Percentiles rank a stretch among this genome's conserved stretches.
These are phyloP conservation scores for Lymantria dispar DNA, from an alignment of 2,888 invertebrate genomes.

Conservation along the genomic window DNA sequence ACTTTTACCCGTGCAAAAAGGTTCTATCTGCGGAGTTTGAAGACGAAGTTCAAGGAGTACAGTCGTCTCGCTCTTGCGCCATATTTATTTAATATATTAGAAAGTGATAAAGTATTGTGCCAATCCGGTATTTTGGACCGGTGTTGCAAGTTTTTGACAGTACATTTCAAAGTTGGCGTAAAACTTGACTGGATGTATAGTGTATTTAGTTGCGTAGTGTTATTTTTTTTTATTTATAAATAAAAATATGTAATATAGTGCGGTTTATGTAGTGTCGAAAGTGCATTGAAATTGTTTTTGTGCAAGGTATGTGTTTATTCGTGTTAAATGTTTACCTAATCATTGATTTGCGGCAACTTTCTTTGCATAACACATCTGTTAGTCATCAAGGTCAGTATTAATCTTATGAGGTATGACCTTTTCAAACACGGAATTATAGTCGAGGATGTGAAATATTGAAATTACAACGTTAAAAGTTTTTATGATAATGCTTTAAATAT, in stretches of 20 bases:
- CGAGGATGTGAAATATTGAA: neutral
- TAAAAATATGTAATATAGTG: constrained; percentile 31
- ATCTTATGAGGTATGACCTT: constrained; percentile 32
- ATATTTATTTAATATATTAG: constrained; percentile 8
- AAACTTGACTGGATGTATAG: constrained; percentile 57
- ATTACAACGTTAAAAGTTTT: neutral
- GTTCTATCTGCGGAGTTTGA: constrained; percentile 66
- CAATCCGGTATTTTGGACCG: constrained; percentile 62
- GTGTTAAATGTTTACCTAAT: constrained; percentile 39
- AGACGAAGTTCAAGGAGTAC: constrained; percentile 17
- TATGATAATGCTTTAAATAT: neutral
- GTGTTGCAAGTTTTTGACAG: constrained; percentile 81
- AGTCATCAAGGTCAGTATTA: constrained; percentile 63
- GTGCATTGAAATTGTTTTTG: constrained; percentile 20
- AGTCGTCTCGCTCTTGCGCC: constrained; percentile 40
- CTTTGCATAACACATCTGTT: constrained; percentile 55
- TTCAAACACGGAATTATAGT: constrained; percentile 10
- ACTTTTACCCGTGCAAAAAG: constrained; percentile 82
- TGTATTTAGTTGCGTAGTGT: constrained; percentile 45
- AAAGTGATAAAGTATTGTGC: constrained; percentile 41
- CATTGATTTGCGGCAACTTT: constrained; percentile 57
- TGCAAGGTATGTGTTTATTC: constrained; percentile 26
- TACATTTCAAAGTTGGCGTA: constrained; percentile 61
- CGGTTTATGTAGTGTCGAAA: constrained; percentile 33
- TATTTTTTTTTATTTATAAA: constrained; percentile 33